Evolutionary conservation across 2,888 invertebrate genomes (phyloP).

Genomic region (Pandemis corylana): DNA sequence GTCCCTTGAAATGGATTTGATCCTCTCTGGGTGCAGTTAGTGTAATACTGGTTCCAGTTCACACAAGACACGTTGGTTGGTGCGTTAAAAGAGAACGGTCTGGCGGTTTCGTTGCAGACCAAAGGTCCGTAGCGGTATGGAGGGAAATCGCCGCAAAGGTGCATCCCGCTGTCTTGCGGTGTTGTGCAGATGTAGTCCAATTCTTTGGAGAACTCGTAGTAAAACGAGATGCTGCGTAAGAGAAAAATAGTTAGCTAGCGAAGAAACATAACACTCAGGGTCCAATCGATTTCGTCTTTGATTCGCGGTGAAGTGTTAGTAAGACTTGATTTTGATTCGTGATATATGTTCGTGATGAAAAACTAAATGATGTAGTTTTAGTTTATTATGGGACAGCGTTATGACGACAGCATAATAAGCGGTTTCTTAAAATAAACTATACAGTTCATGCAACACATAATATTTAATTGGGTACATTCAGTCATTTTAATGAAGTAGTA

Average conservation of each 20-base stretch:
- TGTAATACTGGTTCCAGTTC: conserved; percentile 99
- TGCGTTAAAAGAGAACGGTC: conserved; percentile 84
- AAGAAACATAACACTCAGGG: background rate
- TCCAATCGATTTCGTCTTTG: background rate
- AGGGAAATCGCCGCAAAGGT: conserved; percentile 93
- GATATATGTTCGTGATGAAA: conserved; percentile 30
- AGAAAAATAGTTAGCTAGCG: conserved; percentile 29
- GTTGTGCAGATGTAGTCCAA: conserved; percentile 99
- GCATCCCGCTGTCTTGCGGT: conserved; percentile 97
- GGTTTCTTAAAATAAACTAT: conserved; percentile 22
- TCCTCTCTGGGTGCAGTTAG: conserved; percentile 95
- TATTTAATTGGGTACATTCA: conserved; percentile 10
- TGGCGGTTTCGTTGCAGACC: conserved; percentile 91
- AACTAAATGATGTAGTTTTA: conserved; percentile 16
- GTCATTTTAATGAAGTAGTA: conserved; percentile 12
- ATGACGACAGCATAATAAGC: conserved; percentile 36
- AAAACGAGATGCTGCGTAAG: conserved; percentile 88
- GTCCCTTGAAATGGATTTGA: conserved; percentile 99
- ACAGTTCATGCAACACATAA: conserved; percentile 32
- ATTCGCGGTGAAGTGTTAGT: background rate
- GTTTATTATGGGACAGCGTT: conserved; percentile 10
- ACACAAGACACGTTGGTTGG: conserved; percentile 93
- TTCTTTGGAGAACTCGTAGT: conserved; percentile 94
- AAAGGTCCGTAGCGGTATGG: conserved; percentile 89
- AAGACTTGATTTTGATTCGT: conserved; percentile 14